phyloP scores from a whole-genome alignment of 2,113 vertebrate species.

The Lethenteron camtschaticum region DNA sequence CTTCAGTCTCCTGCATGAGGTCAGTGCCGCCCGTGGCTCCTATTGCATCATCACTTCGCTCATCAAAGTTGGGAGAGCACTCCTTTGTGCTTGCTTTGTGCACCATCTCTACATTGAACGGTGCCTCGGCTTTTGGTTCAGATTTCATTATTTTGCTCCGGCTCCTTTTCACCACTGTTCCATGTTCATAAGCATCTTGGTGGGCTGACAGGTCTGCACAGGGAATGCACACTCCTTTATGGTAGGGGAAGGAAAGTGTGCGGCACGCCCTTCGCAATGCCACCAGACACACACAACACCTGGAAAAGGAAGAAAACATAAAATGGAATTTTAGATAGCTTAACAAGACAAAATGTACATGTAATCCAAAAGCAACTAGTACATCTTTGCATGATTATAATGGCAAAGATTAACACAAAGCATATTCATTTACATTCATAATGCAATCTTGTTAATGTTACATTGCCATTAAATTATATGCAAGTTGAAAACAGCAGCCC shows the following conservation, averaged over 20 bases:
- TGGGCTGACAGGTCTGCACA: neutral
- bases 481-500: no score
- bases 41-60: no score
- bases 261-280: neutral
- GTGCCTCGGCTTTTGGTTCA: constrained; percentile 2
- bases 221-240: neutral
- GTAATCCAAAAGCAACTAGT: no score
- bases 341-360: no score
- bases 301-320: constrained; percentile 1
- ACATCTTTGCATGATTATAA: no score
- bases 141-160: constrained; percentile 4
- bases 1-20: no score
- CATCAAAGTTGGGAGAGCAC: neutral
- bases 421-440: no score
- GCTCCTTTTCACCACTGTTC: neutral
- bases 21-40: no score
- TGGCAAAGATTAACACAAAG: no score
- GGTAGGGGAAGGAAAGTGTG: neutral
- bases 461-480: no score
- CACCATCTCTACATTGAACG: neutral
- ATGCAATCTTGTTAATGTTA: no score
- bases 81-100: constrained; percentile 2
- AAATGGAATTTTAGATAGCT: no score
- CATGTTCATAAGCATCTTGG: neutral
- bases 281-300: constrained; percentile 1